Percentiles rank a stretch among this genome's conserved stretches.
phyloP scores from a whole-genome alignment of 2,113 vertebrate genomes.

The Pollachius pollachius region DNA sequence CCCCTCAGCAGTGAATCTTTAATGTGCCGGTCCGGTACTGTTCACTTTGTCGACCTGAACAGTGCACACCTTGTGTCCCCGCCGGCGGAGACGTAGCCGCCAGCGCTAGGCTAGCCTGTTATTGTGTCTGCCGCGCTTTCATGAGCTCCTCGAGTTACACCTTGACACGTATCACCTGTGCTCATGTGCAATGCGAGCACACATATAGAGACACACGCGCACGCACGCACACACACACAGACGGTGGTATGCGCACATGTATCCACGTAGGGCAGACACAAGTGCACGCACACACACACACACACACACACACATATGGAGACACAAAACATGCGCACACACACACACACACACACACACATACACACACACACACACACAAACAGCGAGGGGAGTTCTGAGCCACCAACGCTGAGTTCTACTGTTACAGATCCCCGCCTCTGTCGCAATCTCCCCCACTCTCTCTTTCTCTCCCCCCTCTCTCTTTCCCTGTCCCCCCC shows the following conservation, averaged over 20 bases:
- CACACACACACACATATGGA: neutral
- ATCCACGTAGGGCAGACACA: constrained; percentile 32
- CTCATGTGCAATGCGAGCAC: neutral
- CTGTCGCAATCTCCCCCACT: neutral
- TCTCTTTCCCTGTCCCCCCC: neutral
- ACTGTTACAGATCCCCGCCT: neutral
- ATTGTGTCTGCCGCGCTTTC: constrained; percentile 69
- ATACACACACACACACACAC: neutral
- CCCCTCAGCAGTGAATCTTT: constrained; percentile 46
- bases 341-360: neutral
- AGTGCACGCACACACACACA: constrained; percentile 1
- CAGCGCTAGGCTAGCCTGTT: constrained; percentile 16
- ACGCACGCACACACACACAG: constrained; percentile 7
- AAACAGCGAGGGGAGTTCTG: neutral
- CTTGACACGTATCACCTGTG: constrained; percentile 52
- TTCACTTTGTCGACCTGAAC: constrained; percentile 43
- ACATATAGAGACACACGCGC: constrained; percentile 14
- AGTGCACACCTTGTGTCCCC: neutral
- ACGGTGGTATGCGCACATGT: constrained; percentile 15
- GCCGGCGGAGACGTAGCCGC: too few species aligned
- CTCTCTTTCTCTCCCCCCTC: neutral
- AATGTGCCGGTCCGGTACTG: constrained; percentile 29
- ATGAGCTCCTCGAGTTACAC: constrained; percentile 63
- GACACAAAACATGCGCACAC: neutral
- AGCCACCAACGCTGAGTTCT: neutral